These are phyloP conservation scores for Ommatoiulus sabulosus DNA, from an alignment of 2,888 invertebrate genomes.

Conservation along the genomic window DNA sequence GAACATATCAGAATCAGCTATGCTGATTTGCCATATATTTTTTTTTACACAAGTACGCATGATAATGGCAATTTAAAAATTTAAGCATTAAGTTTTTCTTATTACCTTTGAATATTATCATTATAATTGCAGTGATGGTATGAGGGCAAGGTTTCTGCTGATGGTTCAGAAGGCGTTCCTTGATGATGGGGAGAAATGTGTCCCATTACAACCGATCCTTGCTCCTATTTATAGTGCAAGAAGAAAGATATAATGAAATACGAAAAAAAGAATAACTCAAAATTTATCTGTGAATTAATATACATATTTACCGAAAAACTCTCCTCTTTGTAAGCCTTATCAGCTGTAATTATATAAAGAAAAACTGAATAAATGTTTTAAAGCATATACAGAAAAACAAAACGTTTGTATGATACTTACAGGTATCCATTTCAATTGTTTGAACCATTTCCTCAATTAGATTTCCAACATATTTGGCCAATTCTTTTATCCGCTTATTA, in stretches of 20 bases:
- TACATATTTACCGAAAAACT: constrained; percentile 52
- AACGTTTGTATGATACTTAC: constrained; percentile 6
- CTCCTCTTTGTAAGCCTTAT: constrained; percentile 49
- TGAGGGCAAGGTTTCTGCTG: constrained; percentile 82
- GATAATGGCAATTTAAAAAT: no score
- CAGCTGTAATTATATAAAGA: constrained; percentile 16
- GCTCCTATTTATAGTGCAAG: constrained; percentile 73
- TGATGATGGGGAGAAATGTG: constrained; percentile 86
- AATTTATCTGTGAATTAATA: neutral
- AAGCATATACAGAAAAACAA: neutral
- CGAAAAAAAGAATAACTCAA: neutral
- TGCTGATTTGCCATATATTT: no score
- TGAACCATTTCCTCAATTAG: constrained; percentile 78
- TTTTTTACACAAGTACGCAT: no score
- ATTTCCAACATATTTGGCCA: constrained; percentile 81
- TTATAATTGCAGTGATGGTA: constrained; percentile 89
- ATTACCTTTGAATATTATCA: constrained; percentile 79
- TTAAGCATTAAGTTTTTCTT: neutral
- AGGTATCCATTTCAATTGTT: constrained; percentile 62
- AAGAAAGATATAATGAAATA: neutral
- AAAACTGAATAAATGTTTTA: neutral
- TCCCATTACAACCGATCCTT: constrained; percentile 84
- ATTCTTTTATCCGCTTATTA: constrained; percentile 74
- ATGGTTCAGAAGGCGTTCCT: constrained; percentile 74
- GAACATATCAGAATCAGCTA: no score